Evolutionary conservation across 2,797 vertebrate species (phyloP), one percentile per base, ranked within the genome.

Genomic region (Sebastes kiyomatsui): DNA sequence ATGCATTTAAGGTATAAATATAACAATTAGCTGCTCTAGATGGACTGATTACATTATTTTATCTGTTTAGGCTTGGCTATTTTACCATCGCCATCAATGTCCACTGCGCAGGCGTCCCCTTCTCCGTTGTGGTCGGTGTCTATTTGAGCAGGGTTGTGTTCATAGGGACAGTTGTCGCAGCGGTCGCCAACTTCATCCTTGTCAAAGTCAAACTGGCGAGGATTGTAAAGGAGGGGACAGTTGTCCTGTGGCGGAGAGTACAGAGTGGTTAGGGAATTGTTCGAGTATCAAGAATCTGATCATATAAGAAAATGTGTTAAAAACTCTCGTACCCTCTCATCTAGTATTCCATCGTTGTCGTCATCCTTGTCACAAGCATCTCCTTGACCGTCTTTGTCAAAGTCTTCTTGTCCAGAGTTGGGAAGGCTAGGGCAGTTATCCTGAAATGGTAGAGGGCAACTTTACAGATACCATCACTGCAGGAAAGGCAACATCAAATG

Each of bases 1-100:
- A 67, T 67, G 13, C 32, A 25, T 68, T 59, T 4, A 61, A 46
- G 1, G 1, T 12, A 42, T 11, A 54, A 22, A 67, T 28, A 49
- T 38, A 32, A 22, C 30, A 23, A 67, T 32, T 23, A 49, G 6
- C 25, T 72, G 11, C n/a, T 8, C 20, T 49, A 14, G 8, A 61
- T 18, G 7, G 10, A 46, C 1, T 52, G 5, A 80, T 75, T 67
- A n/a, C 3, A 61, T 28, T 54, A 20, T 62, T 42, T 71, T 2
- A 52, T 59, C 14, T 25, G 25, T 55, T 71, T 20, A 60, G 20
- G 2, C 25, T 68, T 22, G 12, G 38, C 1, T 6, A 12, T 84
- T 94, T 87, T 95, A 99, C 99, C 98, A n/a, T 99, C 99, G 73
- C 98, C 99, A 1, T 99, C 99, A n/a, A 99, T 99, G 92, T 99